Conservation (phyloP, 2,888 invertebrate genomes). For the Parascotia fuliginaria region DNA sequence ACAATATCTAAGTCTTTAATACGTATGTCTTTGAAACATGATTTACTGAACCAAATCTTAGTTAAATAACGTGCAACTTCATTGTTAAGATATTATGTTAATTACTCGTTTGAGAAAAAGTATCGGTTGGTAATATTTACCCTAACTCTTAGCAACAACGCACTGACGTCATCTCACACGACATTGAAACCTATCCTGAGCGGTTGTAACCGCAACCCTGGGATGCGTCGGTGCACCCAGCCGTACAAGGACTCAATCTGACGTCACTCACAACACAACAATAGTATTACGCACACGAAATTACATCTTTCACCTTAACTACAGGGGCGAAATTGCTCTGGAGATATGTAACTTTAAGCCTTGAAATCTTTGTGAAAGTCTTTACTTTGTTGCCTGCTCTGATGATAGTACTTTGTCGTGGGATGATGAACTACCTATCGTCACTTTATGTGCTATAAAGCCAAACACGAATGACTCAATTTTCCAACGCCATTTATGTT, state of each 20-base stretch:
- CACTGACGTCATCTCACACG: slow-evolving; percentile 59
- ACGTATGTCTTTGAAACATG: too few species aligned
- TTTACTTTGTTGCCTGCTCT: slow-evolving; percentile 42
- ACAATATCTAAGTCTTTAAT: too few species aligned
- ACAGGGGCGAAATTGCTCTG: slow-evolving; percentile 44
- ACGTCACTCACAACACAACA: slow-evolving; percentile 65
- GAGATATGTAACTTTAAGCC: slow-evolving; percentile 30
- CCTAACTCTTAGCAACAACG: slow-evolving; percentile 69
- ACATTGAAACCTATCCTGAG: slow-evolving; percentile 79
- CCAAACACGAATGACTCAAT: slow-evolving; percentile 29
- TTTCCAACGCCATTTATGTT: slow-evolving; percentile 20
- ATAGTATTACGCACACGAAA: slow-evolving; percentile 48
- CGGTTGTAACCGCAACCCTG: slow-evolving; percentile 78
- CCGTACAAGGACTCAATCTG: slow-evolving; percentile 78
- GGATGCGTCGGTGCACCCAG: slow-evolving; percentile 74
- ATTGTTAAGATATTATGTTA: too few species aligned
- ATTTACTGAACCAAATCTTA: too few species aligned
- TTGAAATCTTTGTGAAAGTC: slow-evolving; percentile 45
- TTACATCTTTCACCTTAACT: slow-evolving; percentile 46
- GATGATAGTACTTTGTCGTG: slow-evolving; percentile 41
- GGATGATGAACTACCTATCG: slow-evolving; percentile 44
- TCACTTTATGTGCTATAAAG: slow-evolving; percentile 40
- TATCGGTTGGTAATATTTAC: slow-evolving; percentile 39
- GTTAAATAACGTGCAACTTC: too few species aligned
- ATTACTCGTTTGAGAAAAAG: slow-evolving; percentile 3